Percentiles rank a stretch among this genome's conserved stretches.
Conservation (phyloP, 2,888 invertebrate species). For the Timema cristinae region DNA sequence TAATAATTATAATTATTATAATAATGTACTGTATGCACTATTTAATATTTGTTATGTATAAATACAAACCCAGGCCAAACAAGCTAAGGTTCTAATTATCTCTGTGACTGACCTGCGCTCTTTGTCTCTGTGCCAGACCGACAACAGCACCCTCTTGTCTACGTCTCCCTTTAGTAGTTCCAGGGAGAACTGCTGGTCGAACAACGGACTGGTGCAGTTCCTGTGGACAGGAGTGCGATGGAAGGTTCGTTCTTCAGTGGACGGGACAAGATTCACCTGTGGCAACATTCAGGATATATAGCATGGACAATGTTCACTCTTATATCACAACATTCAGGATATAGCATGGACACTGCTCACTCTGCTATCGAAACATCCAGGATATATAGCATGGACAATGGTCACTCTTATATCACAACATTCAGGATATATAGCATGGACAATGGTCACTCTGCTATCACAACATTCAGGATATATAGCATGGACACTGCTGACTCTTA, state of each 20-base stretch:
- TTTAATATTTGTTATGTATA: too few species aligned
- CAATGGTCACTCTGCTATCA: too few species aligned
- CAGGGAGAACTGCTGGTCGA: slow-evolving; percentile 72
- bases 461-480: not conserved
- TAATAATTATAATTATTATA: too few species aligned
- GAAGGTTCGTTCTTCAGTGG: slow-evolving; percentile 54
- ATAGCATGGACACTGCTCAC: not conserved
- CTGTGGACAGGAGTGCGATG: slow-evolving; percentile 79
- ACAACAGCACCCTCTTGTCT: slow-evolving; percentile 65
- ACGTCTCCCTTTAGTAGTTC: slow-evolving; percentile 55
- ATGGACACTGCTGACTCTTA: not conserved
- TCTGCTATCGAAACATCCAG: not conserved
- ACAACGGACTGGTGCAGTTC: slow-evolving; percentile 71
- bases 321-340: too few species aligned
- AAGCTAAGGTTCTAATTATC: too few species aligned
- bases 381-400: not conserved
- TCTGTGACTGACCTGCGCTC: slow-evolving; percentile 63
- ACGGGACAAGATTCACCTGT: slow-evolving; percentile 57
- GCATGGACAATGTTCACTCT: not conserved
- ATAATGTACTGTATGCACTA: too few species aligned
- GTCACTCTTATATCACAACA: too few species aligned
- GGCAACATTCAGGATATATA: not conserved
- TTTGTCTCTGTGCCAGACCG: slow-evolving; percentile 84
- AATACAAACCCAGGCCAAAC: too few species aligned
- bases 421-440: too few species aligned